These are phyloP conservation scores for Montifringilla adamsi DNA, from an alignment of 2,113 vertebrate species.

Conservation along the genomic window DNA sequence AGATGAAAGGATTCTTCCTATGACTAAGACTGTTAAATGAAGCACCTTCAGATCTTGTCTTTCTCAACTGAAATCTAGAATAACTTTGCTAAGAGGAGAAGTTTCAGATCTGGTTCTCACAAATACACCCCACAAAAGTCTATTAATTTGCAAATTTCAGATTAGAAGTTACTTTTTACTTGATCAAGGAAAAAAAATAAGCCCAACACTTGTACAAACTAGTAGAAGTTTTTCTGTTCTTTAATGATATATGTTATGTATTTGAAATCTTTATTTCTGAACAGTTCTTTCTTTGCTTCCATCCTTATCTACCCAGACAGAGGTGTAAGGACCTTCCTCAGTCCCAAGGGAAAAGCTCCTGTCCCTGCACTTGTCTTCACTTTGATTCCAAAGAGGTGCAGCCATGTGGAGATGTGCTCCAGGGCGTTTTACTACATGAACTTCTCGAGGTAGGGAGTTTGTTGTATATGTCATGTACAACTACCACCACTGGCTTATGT, in stretches of 20 bases:
- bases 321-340: background rate
- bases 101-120: background rate
- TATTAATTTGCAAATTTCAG: background rate
- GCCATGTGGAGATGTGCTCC: background rate
- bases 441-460: background rate
- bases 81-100: background rate
- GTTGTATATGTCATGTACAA: too few species aligned
- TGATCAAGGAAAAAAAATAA: background rate
- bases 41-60: background rate
- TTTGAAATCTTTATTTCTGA: background rate
- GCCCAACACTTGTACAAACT: rapidly evolving
- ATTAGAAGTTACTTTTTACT: background rate
- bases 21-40: background rate
- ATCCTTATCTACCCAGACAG: background rate
- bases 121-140: background rate
- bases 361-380: background rate
- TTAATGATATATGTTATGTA: background rate
- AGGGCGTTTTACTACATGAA: background rate
- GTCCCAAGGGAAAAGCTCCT: background rate
- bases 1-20: background rate
- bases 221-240: background rate
- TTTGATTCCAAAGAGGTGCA: background rate
- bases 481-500: background rate
- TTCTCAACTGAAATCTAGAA: background rate
- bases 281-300: background rate